Evolutionary conservation across 2,113 vertebrate genomes (phyloP).

Genomic region (Sclerurus mexicanus): DNA sequence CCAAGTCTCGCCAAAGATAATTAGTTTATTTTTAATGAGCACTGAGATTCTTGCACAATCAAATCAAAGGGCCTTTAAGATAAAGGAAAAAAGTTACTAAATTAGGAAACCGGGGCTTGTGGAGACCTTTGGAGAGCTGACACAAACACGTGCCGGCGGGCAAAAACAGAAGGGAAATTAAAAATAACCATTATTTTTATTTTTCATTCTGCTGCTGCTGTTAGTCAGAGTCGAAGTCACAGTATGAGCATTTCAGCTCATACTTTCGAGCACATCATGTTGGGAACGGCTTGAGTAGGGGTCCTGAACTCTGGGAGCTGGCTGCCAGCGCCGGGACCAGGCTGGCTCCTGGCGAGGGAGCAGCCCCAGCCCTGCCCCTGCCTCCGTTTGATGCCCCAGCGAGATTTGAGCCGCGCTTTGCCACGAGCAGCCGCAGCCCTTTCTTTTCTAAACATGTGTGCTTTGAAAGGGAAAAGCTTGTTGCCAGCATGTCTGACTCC

Average conservation of each 20-base stretch:
- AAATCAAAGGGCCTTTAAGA: constrained; percentile 35
- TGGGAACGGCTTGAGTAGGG: not conserved
- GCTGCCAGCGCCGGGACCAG: not conserved
- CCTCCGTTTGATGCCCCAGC: constrained; percentile 26
- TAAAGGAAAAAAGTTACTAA: constrained; percentile 24
- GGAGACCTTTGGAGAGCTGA: not conserved
- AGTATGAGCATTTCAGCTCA: not conserved
- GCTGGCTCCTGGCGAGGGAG: not conserved
- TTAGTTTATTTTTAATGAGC: constrained; percentile 59
- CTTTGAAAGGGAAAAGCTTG: constrained; percentile 73
- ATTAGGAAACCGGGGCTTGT: constrained; percentile 29
- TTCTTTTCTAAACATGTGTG: constrained; percentile 75
- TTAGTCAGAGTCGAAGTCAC: not conserved
- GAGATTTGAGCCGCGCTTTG: constrained; percentile 61
- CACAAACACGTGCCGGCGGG: not conserved
- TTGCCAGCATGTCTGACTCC: constrained; percentile 89
- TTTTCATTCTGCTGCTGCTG: not conserved
- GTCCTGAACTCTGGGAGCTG: not conserved
- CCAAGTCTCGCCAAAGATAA: not conserved
- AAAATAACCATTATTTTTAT: not conserved
- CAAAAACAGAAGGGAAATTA: not conserved
- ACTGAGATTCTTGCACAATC: constrained; percentile 31
- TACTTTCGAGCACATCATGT: not conserved
- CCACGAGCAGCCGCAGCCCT: constrained; percentile 65
- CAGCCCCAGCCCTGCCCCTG: constrained; percentile 2